Evolutionary conservation across 1,140 invertebrate genomes (phyloP).

Genomic region (Teleogryllus occipitalis): DNA sequence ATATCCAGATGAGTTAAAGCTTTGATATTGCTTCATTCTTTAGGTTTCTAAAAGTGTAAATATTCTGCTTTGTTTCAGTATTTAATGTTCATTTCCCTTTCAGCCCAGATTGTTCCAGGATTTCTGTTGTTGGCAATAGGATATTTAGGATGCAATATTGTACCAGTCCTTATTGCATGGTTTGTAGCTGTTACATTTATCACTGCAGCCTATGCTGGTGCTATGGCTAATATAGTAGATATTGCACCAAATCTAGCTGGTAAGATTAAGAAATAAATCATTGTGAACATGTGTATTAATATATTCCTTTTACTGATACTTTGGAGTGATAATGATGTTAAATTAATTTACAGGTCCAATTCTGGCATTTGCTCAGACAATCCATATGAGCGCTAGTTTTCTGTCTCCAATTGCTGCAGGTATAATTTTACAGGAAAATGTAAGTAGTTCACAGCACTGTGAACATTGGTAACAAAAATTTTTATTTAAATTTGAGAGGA

Average conservation of each 20-base stretch:
- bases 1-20: too few relatives aligned
- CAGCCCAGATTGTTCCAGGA: constrained; percentile 61
- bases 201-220: constrained; percentile 62
- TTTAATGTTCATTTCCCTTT: constrained; percentile 15
- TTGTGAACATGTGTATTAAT: not conserved
- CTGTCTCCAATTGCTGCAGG: constrained; percentile 55
- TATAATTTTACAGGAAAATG: constrained; percentile 43
- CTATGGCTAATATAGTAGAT: constrained; percentile 68
- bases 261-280: constrained; percentile 24
- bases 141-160: constrained; percentile 53
- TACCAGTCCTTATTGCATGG: constrained; percentile 52
- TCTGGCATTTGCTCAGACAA: constrained; percentile 63
- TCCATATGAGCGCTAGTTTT: constrained; percentile 66
- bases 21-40: too few relatives aligned
- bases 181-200: constrained; percentile 62
- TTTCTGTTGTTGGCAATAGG: constrained; percentile 53
- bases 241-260: constrained; percentile 62
- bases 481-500: too few relatives aligned
- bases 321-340: not conserved
- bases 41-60: not conserved
- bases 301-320: too few relatives aligned
- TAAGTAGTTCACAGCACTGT: constrained; percentile 30
- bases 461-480: not conserved
- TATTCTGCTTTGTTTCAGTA: not conserved
- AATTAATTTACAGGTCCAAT: constrained; percentile 45